A percentile compares a stretch with the other conserved stretches of the same genome.
phyloP scores from a whole-genome alignment of 2,113 vertebrate species.

The Protomyctophum bolini region DNA sequence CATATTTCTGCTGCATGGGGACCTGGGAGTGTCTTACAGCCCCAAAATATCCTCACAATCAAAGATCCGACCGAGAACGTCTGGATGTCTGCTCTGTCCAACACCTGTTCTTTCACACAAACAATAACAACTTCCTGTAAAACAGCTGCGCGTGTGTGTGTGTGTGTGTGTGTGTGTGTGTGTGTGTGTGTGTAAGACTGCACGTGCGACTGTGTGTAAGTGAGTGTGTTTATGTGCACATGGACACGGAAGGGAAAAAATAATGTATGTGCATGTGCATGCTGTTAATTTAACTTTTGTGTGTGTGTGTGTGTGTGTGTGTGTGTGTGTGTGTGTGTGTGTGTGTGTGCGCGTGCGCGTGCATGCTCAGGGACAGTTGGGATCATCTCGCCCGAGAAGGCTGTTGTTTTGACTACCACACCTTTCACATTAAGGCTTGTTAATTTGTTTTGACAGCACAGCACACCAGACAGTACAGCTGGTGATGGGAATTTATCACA shows the following conservation, averaged over 20 bases:
- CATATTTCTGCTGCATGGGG: constrained; percentile 10
- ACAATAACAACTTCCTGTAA: constrained; percentile 25
- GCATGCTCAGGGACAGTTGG: constrained; percentile 25
- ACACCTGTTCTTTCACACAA: constrained; percentile 48
- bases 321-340: not conserved
- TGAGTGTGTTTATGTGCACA: not conserved
- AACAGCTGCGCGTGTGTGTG: constrained; percentile 15
- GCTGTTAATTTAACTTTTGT: too few relatives aligned
- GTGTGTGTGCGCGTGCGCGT: not conserved
- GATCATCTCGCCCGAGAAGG: constrained; percentile 25
- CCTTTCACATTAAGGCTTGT: constrained; percentile 32
- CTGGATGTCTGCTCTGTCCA: constrained; percentile 32
- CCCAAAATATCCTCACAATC: constrained; percentile 33
- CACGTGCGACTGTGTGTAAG: not conserved
- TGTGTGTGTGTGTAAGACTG: constrained; percentile 7
- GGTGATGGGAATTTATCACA: constrained; percentile 15
- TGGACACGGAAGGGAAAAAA: too few relatives aligned
- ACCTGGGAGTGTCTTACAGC: constrained; percentile 16
- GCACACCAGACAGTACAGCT: constrained; percentile 14
- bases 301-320: too few relatives aligned
- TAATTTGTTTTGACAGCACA: constrained; percentile 46
- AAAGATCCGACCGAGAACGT: constrained; percentile 17
- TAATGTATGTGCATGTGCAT: too few relatives aligned
- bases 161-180: constrained; percentile 3
- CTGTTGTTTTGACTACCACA: constrained; percentile 39